Conservation (phyloP, 2,113 vertebrate species). For the Nothocercus julius region DNA sequence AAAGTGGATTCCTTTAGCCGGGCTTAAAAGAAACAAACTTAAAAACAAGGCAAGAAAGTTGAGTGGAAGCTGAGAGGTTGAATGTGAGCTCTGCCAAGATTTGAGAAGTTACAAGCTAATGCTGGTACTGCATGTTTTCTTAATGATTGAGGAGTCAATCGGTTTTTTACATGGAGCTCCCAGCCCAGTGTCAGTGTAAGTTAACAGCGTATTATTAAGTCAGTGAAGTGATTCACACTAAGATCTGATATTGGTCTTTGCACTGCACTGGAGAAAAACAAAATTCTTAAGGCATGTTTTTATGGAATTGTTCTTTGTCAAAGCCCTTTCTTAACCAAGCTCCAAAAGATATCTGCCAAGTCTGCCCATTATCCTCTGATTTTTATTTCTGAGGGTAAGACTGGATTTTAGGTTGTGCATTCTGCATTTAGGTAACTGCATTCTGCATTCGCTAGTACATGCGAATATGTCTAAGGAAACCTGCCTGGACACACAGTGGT, state of each 20-base stretch:
- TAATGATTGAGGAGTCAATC: constrained; percentile 21
- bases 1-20: constrained; percentile 35
- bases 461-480: background rate
- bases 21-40: constrained; percentile 38
- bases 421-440: background rate
- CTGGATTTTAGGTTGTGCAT: background rate
- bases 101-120: constrained; percentile 43
- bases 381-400: background rate
- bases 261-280: background rate
- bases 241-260: background rate
- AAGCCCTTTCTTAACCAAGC: background rate
- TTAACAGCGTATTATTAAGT: background rate
- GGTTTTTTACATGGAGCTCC: background rate
- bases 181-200: background rate
- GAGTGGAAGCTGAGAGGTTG: constrained; percentile 55
- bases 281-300: background rate
- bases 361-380: background rate
- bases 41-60: constrained; percentile 42
- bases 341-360: background rate
- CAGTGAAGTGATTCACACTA: background rate
- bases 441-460: background rate
- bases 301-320: background rate
- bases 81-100: constrained; percentile 42
- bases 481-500: background rate
- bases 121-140: constrained; percentile 46